phyloP scores from a whole-genome alignment of 2,888 invertebrate genomes.

The Nemurella pictetii region DNA sequence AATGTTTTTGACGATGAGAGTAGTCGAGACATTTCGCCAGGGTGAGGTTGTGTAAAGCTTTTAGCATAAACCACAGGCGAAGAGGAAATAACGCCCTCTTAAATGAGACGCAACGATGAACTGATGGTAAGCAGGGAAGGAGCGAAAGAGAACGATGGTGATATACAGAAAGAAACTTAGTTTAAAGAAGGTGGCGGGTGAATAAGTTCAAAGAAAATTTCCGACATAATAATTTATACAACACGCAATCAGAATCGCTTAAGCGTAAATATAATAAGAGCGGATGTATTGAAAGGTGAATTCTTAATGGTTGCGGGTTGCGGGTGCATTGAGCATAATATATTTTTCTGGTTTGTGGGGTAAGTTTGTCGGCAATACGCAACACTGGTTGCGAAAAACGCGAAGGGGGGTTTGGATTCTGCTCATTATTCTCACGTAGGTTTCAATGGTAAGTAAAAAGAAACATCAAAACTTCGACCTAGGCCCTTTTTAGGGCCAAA shows the following conservation, averaged over 20 bases:
- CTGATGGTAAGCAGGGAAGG: background rate
- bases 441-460: too few relatives aligned
- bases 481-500: too few relatives aligned
- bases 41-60: constrained; percentile 23
- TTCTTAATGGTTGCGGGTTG: background rate
- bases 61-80: constrained; percentile 33
- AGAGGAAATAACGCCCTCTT: constrained; percentile 29
- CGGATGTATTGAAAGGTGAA: background rate
- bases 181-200: constrained; percentile 4
- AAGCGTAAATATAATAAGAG: constrained; percentile 2
- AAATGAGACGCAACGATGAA: constrained; percentile 15
- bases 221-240: constrained; percentile 1
- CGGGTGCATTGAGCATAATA: background rate
- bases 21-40: background rate
- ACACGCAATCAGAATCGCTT: constrained; percentile 1
- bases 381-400: background rate
- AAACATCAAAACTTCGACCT: too few relatives aligned
- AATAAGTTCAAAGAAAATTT: constrained; percentile 18
- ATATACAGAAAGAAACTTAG: constrained; percentile 12
- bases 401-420: too few relatives aligned
- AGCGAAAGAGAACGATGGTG: background rate
- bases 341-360: background rate
- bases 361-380: background rate
- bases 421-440: too few relatives aligned
- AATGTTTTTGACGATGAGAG: constrained; percentile 10